Conservation (phyloP, 2,113 vertebrate genomes). For the Bos taurus region DNA sequence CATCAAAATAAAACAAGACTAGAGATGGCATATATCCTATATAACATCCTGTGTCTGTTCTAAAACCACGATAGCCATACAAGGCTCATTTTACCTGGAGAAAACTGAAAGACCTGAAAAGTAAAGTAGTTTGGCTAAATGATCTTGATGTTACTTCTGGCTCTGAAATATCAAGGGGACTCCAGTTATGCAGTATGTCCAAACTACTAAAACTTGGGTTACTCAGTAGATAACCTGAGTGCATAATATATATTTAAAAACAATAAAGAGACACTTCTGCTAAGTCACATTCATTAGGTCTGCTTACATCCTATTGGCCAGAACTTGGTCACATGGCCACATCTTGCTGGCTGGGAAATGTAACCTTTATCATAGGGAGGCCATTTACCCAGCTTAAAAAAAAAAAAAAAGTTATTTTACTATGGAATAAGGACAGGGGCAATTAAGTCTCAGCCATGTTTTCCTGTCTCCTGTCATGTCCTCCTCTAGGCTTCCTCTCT, state of each 20-base stretch:
- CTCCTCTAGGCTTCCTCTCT: not conserved
- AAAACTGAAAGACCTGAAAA: not conserved
- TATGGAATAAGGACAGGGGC: not conserved
- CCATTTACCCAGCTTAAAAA: not conserved
- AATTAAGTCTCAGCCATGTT: not conserved
- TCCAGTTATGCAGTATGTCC: not conserved
- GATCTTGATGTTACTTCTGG: not conserved
- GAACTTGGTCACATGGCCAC: not conserved
- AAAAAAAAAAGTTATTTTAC: not conserved
- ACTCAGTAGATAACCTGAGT: not conserved
- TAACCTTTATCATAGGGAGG: not conserved
- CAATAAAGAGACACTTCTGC: not conserved
- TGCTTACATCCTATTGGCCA: not conserved
- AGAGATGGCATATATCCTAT: not conserved
- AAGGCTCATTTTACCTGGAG: not conserved
- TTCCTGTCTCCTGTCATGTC: not conserved
- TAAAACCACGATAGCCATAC: not conserved
- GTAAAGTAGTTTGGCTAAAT: not conserved
- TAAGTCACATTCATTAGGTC: not conserved
- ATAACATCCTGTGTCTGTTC: not conserved
- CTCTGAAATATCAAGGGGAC: not conserved
- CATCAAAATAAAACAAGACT: not conserved
- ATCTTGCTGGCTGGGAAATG: not conserved
- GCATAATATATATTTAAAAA: not conserved
- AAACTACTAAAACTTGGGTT: not conserved